These are phyloP conservation scores for Adoxophyes honmai DNA, from an alignment of 1,140 invertebrate species.

Conservation along the genomic window DNA sequence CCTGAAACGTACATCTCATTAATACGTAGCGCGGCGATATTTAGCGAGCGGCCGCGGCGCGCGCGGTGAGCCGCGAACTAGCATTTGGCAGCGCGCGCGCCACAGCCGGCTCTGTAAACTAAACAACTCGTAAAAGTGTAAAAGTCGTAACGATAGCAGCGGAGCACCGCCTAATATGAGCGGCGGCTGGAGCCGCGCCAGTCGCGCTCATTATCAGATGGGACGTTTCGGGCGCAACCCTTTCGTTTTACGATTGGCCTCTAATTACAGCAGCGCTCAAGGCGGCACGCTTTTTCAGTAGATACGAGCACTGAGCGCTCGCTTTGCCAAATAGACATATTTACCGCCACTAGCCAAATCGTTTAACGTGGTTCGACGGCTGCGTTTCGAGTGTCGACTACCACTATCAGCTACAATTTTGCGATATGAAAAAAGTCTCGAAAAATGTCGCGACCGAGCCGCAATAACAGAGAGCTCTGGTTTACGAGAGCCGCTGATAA, in stretches of 20 bases:
- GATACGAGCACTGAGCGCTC: constrained; percentile 36
- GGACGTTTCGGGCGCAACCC: constrained; percentile 62
- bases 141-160: constrained; percentile 72
- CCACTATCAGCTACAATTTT: constrained; percentile 35
- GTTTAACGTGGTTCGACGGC: constrained; percentile 50
- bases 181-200: constrained; percentile 69
- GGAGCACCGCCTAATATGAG: constrained; percentile 65
- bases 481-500: constrained; percentile 72
- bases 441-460: constrained; percentile 49
- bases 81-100: constrained; percentile 67
- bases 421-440: constrained; percentile 65
- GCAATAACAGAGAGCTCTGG: constrained; percentile 62
- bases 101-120: constrained; percentile 65
- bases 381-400: constrained; percentile 24
- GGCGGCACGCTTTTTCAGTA: constrained; percentile 58
- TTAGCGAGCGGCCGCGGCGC: constrained; percentile 51
- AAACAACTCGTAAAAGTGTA: constrained; percentile 76
- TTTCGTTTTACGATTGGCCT: constrained; percentile 73
- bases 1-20: constrained; percentile 62
- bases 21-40: constrained; percentile 55
- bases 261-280: constrained; percentile 71
- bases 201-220: constrained; percentile 74
- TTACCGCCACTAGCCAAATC: constrained; percentile 52
- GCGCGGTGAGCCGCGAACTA: constrained; percentile 70
- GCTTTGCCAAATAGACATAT: constrained; percentile 65